A percentile compares a stretch with the other conserved stretches of the same genome.
Conservation (phyloP, 2,113 vertebrate genomes). For the Colossoma macropomum region DNA sequence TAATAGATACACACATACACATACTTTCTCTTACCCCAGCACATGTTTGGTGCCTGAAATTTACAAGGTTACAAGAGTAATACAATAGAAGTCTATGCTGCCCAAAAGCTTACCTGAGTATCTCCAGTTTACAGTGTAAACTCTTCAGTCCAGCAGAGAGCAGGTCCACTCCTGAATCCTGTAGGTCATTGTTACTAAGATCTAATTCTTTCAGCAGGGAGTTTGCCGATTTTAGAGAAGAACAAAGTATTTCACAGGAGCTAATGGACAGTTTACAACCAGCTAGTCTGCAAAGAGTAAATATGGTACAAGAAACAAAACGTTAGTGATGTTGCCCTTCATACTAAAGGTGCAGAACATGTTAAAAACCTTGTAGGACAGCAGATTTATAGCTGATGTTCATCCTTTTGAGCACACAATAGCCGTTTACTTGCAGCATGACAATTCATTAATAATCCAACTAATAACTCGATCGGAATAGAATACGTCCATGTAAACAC, state of each 20-base stretch:
- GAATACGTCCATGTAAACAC: no score
- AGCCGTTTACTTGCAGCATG: no score
- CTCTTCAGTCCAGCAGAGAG: not conserved
- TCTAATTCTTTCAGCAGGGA: slow-evolving; percentile 18
- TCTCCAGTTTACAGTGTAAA: not conserved
- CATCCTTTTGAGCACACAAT: no score
- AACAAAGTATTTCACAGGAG: slow-evolving; percentile 42
- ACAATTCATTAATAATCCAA: no score
- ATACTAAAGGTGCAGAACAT: not conserved
- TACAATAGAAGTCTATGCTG: no score
- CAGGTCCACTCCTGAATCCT: not conserved
- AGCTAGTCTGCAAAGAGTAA: not conserved
- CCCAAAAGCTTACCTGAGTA: not conserved
- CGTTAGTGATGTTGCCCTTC: not conserved
- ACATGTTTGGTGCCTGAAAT: no score
- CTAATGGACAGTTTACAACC: not conserved
- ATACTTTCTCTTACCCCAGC: no score
- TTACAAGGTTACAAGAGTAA: no score
- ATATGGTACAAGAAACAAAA: not conserved
- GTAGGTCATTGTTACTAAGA: not conserved
- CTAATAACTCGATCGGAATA: no score
- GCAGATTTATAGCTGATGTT: no score
- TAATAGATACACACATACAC: no score
- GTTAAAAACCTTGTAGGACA: no score
- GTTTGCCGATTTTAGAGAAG: slow-evolving; percentile 1